These are phyloP conservation scores for Gonioctena quinquepunctata DNA, from an alignment of 1,140 invertebrate species.

Conservation along the genomic window DNA sequence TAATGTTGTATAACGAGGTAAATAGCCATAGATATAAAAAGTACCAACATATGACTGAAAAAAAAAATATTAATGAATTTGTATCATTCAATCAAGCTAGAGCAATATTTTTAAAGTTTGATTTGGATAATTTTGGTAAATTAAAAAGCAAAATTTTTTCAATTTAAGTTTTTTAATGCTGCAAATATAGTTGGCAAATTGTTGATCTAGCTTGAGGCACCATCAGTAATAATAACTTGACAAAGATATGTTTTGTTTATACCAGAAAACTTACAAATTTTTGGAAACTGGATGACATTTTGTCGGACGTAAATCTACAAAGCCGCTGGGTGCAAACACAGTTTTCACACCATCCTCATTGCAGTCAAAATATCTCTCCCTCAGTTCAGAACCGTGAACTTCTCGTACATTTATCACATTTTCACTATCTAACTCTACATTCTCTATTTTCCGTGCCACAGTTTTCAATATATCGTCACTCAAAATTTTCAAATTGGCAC, in stretches of 20 bases:
- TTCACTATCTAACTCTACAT: constrained; percentile 48
- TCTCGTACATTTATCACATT: constrained; percentile 45
- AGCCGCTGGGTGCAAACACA: constrained; percentile 47
- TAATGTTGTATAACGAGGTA: constrained; percentile 38
- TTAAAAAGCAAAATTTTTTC: too few relatives aligned
- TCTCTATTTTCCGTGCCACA: constrained; percentile 40
- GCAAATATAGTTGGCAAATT: too few relatives aligned
- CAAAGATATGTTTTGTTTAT: not conserved
- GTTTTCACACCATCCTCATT: constrained; percentile 25
- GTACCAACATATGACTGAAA: constrained; percentile 26
- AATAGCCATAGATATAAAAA: constrained; percentile 24
- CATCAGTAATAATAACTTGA: too few relatives aligned
- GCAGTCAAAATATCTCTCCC: constrained; percentile 19
- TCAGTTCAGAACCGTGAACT: constrained; percentile 28
- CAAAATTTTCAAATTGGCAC: not conserved
- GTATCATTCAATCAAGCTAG: too few relatives aligned
- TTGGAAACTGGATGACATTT: constrained; percentile 1
- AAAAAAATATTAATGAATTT: too few relatives aligned
- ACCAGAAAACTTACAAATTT: constrained; percentile 24
- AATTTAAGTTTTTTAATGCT: too few relatives aligned
- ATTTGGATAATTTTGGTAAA: too few relatives aligned
- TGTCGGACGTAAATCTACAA: constrained; percentile 44
- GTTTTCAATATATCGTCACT: constrained; percentile 33
- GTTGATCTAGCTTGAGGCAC: too few relatives aligned
- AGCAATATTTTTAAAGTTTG: too few relatives aligned